These are phyloP conservation scores for Pionites leucogaster DNA, from an alignment of 2,113 vertebrate genomes.

Conservation along the genomic window DNA sequence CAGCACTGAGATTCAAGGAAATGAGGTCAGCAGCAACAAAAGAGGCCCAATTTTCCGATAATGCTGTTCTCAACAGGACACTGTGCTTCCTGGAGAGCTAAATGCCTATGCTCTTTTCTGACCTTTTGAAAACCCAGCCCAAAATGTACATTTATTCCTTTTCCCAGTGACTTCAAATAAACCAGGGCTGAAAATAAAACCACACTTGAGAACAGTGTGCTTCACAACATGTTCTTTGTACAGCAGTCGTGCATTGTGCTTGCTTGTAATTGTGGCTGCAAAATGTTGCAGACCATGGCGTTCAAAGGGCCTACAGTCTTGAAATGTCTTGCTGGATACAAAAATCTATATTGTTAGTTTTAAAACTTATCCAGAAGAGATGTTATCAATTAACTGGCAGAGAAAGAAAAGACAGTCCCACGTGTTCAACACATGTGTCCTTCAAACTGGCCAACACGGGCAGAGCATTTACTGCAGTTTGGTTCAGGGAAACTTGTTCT, in stretches of 20 bases:
- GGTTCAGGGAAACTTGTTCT: background rate
- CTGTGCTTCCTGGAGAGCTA: background rate
- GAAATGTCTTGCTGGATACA: background rate
- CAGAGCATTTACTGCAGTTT: background rate
- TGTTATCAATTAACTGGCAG: background rate
- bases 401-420: background rate
- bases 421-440: background rate
- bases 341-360: background rate
- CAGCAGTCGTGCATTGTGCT: background rate
- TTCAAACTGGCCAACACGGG: background rate
- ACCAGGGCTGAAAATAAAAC: background rate
- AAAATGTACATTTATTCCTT: background rate
- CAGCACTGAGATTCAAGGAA: background rate
- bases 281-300: rapidly evolving
- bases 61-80: background rate
- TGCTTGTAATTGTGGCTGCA: background rate
- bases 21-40: background rate
- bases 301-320: background rate
- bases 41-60: background rate
- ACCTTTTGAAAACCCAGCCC: background rate
- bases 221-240: background rate
- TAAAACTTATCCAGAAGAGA: background rate
- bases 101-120: background rate
- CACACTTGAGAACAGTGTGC: background rate
- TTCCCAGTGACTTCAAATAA: background rate